Conservation (phyloP, 2,797 vertebrate genomes). For the Pygocentrus nattereri region DNA sequence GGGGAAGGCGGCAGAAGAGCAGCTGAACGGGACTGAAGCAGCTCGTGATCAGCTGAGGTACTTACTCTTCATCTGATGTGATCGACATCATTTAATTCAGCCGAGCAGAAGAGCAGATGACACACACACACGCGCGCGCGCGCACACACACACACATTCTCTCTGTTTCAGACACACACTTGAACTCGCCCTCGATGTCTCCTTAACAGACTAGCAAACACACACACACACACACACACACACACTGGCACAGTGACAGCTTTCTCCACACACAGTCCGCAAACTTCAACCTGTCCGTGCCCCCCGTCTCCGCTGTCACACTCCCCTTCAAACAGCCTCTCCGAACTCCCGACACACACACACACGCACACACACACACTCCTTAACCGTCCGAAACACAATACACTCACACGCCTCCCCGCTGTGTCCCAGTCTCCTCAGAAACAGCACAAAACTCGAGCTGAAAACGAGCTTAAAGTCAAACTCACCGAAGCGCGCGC, state of each 20-base stretch:
- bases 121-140: background rate
- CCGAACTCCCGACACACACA: conserved; percentile 6
- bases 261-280: background rate
- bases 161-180: background rate
- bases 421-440: background rate
- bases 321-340: conserved; percentile 20
- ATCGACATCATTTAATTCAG: too few species aligned
- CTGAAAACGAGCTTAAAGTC: background rate
- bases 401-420: background rate
- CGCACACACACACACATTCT: background rate
- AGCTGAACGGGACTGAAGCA: too few species aligned
- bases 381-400: too few species aligned
- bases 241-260: background rate
- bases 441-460: background rate
- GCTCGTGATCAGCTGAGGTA: too few species aligned
- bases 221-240: background rate
- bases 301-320: conserved; percentile 35
- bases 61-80: too few species aligned
- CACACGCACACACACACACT: background rate
- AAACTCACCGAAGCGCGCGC: conserved; percentile 54
- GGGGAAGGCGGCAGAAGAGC: too few species aligned
- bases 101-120: background rate
- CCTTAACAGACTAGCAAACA: background rate
- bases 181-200: too few species aligned
- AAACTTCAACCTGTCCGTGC: background rate